Evolutionary conservation across 2,888 invertebrate species (phyloP).

Genomic region (Xestoiulus laeticollis): DNA sequence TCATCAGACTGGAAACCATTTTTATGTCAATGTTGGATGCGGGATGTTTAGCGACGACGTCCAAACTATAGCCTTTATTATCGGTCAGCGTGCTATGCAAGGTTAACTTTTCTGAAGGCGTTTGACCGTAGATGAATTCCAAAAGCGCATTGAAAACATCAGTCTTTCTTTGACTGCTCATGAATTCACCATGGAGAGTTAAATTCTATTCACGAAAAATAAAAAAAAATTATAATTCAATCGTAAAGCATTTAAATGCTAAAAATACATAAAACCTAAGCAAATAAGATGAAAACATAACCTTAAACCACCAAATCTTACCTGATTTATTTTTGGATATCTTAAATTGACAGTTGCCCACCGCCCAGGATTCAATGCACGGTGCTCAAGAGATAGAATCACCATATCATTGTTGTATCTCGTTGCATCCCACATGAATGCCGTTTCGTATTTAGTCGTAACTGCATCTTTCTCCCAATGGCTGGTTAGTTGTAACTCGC

Average conservation of each 20-base stretch:
- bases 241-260: background rate
- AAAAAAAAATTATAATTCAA: background rate
- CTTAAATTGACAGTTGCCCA: background rate
- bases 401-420: constrained; percentile 58
- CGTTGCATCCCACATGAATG: constrained; percentile 61
- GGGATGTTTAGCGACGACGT: constrained; percentile 54
- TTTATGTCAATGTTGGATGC: constrained; percentile 56
- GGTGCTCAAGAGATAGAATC: constrained; percentile 56
- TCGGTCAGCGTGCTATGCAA: constrained; percentile 28
- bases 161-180: background rate
- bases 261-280: too few species aligned
- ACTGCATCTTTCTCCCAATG: constrained; percentile 40
- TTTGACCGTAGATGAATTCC: constrained; percentile 46
- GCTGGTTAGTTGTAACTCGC: constrained; percentile 59
- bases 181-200: constrained; percentile 46
- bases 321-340: constrained; percentile 43
- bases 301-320: background rate
- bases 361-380: background rate
- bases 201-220: background rate
- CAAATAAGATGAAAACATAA: background rate
- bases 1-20: constrained; percentile 49
- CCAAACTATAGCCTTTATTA: background rate
- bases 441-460: background rate
- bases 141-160: constrained; percentile 12
- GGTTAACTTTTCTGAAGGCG: constrained; percentile 14